Evolutionary conservation across 2,888 invertebrate genomes (phyloP).

Genomic region (Crematogaster levior): DNA sequence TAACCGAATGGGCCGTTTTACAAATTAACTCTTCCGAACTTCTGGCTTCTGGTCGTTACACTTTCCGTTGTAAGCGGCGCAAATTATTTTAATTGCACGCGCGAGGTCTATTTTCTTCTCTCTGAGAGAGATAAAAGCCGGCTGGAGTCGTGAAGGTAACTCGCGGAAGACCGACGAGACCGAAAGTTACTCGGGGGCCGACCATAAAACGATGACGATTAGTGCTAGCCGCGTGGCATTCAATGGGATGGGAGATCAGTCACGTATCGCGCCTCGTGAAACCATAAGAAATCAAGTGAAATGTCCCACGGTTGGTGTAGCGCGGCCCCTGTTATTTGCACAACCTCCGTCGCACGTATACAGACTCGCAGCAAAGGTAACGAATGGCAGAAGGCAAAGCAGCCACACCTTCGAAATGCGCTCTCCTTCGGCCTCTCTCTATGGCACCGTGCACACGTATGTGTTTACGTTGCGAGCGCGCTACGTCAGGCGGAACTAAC

Average conservation of each 20-base stretch:
- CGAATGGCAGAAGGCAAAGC: constrained; percentile 72
- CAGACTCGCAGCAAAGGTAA: constrained; percentile 67
- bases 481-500: constrained; percentile 77
- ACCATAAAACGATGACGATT: background rate
- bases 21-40: constrained; percentile 44
- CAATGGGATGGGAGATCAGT: constrained; percentile 46
- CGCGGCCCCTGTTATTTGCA: constrained; percentile 63
- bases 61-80: constrained; percentile 35
- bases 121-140: constrained; percentile 1
- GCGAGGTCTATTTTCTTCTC: constrained; percentile 31
- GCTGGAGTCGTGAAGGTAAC: background rate
- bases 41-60: constrained; percentile 31
- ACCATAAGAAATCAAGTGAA: constrained; percentile 44
- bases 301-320: constrained; percentile 14
- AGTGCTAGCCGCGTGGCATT: background rate
- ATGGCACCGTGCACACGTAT: constrained; percentile 60
- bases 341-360: constrained; percentile 46
- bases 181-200: background rate
- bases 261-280: background rate
- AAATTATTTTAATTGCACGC: constrained; percentile 48
- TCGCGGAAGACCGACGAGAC: background rate
- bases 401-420: constrained; percentile 73
- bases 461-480: constrained; percentile 75
- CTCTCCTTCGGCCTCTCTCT: constrained; percentile 55
- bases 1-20: constrained; percentile 39